These are phyloP conservation scores for Chaetodon auriga DNA, from an alignment of 2,113 vertebrate species.

Conservation along the genomic window DNA sequence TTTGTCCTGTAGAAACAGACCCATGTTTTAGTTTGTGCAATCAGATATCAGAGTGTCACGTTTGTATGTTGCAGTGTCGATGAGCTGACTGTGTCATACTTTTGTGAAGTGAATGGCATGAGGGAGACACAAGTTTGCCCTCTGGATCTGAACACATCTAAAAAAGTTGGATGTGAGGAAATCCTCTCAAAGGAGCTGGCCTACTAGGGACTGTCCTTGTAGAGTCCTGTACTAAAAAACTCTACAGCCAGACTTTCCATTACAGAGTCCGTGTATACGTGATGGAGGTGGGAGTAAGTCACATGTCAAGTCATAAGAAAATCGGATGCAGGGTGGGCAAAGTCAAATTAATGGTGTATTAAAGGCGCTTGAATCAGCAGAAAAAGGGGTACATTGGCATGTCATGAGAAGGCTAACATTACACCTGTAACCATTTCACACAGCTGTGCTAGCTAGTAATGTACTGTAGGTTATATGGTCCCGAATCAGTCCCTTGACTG, in stretches of 20 bases:
- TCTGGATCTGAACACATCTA: not conserved
- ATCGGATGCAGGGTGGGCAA: no score
- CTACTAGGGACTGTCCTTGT: conserved; percentile 3
- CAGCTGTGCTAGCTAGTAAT: no score
- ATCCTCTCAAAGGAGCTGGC: conserved; percentile 17
- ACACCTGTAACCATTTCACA: no score
- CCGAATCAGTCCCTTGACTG: no score
- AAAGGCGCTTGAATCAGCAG: no score
- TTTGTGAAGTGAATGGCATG: not conserved
- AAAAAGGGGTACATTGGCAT: no score
- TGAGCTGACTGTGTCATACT: not conserved
- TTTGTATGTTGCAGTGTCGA: not conserved
- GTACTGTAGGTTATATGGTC: no score
- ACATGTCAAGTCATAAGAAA: no score
- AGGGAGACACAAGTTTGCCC: not conserved
- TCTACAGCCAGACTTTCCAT: not conserved
- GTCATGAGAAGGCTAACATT: no score
- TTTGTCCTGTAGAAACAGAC: no score
- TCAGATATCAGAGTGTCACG: not conserved
- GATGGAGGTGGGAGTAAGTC: no score
- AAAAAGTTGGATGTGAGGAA: conserved; percentile 1
- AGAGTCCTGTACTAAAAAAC: not conserved
- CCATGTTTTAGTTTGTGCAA: not conserved
- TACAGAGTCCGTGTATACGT: not conserved
- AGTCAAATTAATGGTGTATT: no score